These are phyloP conservation scores for Notamacropus eugenii DNA, from an alignment of 2,797 vertebrate species.

Conservation along the genomic window DNA sequence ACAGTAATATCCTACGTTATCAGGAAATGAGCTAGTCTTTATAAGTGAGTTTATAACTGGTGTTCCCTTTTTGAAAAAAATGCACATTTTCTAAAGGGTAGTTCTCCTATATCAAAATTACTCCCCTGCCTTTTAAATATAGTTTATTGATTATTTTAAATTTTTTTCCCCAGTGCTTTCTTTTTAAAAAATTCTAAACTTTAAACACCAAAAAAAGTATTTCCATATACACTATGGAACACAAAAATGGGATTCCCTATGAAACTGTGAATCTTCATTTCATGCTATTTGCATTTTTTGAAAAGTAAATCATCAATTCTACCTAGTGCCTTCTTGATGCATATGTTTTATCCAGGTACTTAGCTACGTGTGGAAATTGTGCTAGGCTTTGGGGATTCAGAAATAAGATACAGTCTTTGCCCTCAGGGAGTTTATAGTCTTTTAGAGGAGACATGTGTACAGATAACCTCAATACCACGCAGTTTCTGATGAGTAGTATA, in stretches of 20 bases:
- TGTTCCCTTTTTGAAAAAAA: background rate
- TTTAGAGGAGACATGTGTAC: background rate
- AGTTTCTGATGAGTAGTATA: background rate
- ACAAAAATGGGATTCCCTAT: background rate
- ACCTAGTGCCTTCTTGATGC: background rate
- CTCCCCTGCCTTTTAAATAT: background rate
- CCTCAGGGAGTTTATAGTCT: background rate
- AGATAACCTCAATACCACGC: background rate
- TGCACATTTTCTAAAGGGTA: background rate
- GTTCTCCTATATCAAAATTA: background rate
- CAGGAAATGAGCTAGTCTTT: background rate
- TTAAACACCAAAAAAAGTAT: background rate
- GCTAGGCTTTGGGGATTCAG: background rate
- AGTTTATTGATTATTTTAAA: background rate
- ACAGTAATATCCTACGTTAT: background rate
- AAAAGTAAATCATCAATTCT: background rate
- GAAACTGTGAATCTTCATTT: background rate
- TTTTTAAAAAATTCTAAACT: background rate
- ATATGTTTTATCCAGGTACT: background rate
- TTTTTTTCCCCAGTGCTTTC: background rate
- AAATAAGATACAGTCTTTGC: background rate
- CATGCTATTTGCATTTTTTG: background rate
- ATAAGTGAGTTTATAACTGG: background rate
- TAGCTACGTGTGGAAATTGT: background rate
- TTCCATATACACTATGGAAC: background rate